Conservation (phyloP, 2,888 invertebrate species). For the Plagiodera versicolora region DNA sequence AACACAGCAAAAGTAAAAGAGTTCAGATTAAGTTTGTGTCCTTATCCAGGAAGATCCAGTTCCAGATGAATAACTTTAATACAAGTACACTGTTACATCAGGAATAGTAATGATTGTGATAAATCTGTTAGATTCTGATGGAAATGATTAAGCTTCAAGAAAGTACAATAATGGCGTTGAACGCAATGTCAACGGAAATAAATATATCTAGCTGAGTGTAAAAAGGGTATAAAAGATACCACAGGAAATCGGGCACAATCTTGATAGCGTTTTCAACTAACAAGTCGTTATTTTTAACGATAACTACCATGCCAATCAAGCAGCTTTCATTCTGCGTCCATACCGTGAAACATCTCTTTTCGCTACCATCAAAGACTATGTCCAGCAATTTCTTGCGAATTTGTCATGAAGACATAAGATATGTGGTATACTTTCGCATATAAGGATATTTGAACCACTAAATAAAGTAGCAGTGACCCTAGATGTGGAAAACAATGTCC, state of each 20-base stretch:
- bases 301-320: not conserved
- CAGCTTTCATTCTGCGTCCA: conserved; percentile 7
- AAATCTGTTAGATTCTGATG: too few relatives aligned
- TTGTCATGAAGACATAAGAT: conserved; percentile 19
- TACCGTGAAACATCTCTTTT: conserved; percentile 5
- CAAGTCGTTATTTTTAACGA: not conserved
- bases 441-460: not conserved
- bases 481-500: too few relatives aligned
- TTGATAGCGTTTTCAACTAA: not conserved
- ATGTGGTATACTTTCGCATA: conserved; percentile 18
- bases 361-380: conserved; percentile 7
- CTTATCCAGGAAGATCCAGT: too few relatives aligned
- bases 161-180: too few relatives aligned
- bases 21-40: too few relatives aligned
- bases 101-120: too few relatives aligned
- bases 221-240: not conserved
- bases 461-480: too few relatives aligned
- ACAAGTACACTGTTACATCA: too few relatives aligned
- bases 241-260: not conserved
- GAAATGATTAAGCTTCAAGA: too few relatives aligned
- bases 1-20: too few relatives aligned
- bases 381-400: conserved; percentile 11
- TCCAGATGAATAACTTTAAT: too few relatives aligned
- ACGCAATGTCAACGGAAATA: not conserved
- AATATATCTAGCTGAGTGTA: not conserved